Evolutionary conservation across 1,140 invertebrate genomes (phyloP), one percentile per base, ranked within the genome.

Genomic region (Aleiodes sp.): DNA sequence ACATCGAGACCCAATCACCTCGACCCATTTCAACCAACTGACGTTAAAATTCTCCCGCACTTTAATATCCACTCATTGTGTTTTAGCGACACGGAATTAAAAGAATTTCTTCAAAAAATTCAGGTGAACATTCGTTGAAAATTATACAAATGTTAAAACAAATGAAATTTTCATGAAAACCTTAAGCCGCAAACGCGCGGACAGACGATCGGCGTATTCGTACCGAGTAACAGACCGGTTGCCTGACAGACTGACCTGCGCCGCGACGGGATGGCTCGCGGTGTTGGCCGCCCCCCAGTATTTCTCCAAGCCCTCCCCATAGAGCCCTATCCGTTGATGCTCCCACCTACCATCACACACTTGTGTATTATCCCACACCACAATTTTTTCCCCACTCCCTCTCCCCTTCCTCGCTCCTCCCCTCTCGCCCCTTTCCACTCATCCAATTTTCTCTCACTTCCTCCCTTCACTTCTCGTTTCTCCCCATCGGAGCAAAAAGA

Each of bases 171-270:
- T 59, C 33, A 63, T 37, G 41, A 63, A 16, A 41, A 29, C 76
- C 75, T 65, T 68, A 71, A 63, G 62, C 69, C 73, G 76, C 72
- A 75, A 78, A 77, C 75, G 71, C 73, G 76, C 75, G 74, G 76
- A 77, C 74, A 78, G 71, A 73, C 52, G 61, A 71, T 65, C 69
- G 52, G 66, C 41, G 64, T 19, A 14, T 66, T 61, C 64, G 41
- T 43, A 74, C 68, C 73, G 75, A 80, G 80, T 80, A 79, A 79
- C 80, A 82, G 84, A 86, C 84, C 84, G 82, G 82, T 82, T 84
- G 82, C 81, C 83, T 84, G 84, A 85, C 80, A 85, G 84, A 86
- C 84, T 86, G 84, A 85, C 84, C 82, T 82, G 80, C 80, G 78
- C 79, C 76, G 77, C 76, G 72, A 78, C 78, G 81, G 79, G 79